These are phyloP conservation scores for Bombus difficillimus DNA, from an alignment of 1,140 invertebrate genomes.

Conservation along the genomic window DNA sequence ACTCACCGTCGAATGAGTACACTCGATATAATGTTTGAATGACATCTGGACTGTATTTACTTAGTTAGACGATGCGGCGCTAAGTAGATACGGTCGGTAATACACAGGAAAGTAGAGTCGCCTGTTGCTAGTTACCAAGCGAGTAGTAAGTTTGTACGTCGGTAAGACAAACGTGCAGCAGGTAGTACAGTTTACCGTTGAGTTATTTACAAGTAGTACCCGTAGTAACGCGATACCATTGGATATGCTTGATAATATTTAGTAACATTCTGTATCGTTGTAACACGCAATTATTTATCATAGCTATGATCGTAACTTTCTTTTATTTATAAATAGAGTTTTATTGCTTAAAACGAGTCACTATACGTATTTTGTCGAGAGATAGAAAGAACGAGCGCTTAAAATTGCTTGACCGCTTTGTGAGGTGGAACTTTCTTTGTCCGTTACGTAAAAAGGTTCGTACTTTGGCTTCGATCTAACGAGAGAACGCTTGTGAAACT, in stretches of 20 bases:
- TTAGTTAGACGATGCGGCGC: no score
- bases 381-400: neutral
- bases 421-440: slow-evolving; percentile 33
- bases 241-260: neutral
- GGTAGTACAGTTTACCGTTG: neutral
- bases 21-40: neutral
- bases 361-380: neutral
- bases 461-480: slow-evolving; percentile 31
- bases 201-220: neutral
- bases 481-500: slow-evolving; percentile 63
- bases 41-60: neutral
- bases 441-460: slow-evolving; percentile 60
- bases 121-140: neutral
- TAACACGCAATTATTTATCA: neutral
- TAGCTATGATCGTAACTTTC: neutral
- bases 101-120: neutral
- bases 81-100: slow-evolving; percentile 32
- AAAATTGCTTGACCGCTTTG: neutral
- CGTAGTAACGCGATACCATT: neutral
- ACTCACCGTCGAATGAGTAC: no score
- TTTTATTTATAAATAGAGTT: neutral
- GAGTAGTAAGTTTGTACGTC: neutral
- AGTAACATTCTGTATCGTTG: neutral
- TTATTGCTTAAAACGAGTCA: neutral
- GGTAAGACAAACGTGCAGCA: neutral